Conservation (phyloP, 2,797 vertebrate genomes). For the Lithobates sylvaticus region DNA sequence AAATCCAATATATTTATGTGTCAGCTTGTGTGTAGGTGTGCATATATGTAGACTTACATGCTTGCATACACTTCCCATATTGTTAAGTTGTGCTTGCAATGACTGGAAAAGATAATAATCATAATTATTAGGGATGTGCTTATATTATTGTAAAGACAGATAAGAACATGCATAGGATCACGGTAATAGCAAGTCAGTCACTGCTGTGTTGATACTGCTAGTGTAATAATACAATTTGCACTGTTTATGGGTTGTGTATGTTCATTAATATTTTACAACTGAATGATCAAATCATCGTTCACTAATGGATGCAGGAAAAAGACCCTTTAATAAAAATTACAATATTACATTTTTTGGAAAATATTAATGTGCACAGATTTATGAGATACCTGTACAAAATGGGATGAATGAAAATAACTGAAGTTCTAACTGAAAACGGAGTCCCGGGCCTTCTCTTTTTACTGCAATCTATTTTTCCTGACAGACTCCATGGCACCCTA, state of each 20-base stretch:
- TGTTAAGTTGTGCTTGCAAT: background rate
- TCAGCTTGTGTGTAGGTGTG: background rate
- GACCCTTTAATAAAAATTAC: no score
- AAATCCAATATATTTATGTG: background rate
- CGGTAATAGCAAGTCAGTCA: background rate
- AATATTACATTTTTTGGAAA: no score
- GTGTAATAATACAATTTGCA: background rate
- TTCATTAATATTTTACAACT: background rate
- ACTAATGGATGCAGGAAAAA: no score
- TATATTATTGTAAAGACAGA: background rate
- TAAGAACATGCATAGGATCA: slow-evolving; percentile 6
- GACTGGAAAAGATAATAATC: background rate
- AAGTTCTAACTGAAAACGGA: no score
- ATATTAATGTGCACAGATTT: no score
- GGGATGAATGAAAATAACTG: no score
- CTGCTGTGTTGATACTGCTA: background rate
- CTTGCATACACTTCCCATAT: background rate
- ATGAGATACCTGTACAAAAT: no score
- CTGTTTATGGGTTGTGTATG: background rate
- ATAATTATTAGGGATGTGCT: background rate
- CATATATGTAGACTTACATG: background rate
- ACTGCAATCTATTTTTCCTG: no score
- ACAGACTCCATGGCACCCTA: no score
- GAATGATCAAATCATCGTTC: background rate
- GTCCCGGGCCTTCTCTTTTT: no score